phyloP scores from a whole-genome alignment of 2,888 invertebrate genomes.

The Papilio demoleus region DNA sequence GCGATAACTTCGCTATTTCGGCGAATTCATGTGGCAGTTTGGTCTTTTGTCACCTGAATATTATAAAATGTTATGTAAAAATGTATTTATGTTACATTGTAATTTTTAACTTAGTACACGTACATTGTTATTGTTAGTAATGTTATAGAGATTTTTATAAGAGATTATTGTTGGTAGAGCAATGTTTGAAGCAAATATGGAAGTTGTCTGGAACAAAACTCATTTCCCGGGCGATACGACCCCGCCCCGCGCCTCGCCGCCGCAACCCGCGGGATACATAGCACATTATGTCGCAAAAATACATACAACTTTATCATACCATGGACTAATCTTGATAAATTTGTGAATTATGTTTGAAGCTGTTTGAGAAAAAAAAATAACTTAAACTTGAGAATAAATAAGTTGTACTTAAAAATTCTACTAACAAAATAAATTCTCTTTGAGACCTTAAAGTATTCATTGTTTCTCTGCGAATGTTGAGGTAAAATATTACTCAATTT shows the following conservation, averaged over 20 bases:
- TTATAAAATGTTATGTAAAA: no score
- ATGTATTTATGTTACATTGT: no score
- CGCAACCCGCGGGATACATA: not conserved
- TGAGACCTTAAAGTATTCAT: no score
- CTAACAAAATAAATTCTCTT: not conserved
- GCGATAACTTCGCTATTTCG: no score
- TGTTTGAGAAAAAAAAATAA: not conserved
- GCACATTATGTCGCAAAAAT: slow-evolving; percentile 9
- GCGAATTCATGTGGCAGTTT: no score
- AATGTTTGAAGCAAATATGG: slow-evolving; percentile 1
- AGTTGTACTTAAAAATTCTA: not conserved
- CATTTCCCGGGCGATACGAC: slow-evolving; percentile 14
- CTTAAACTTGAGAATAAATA: not conserved
- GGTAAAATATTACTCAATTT: not conserved
- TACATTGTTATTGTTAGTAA: not conserved
- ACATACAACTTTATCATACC: slow-evolving; percentile 7
- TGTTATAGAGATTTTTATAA: not conserved
- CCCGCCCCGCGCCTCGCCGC: slow-evolving; percentile 1
- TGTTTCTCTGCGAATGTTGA: no score
- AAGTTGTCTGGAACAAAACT: slow-evolving; percentile 24
- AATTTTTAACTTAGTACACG: not conserved
- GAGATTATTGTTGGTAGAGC: slow-evolving; percentile 6
- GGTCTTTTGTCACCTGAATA: no score
- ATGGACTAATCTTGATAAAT: not conserved
- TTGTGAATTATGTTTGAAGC: not conserved